phyloP scores from a whole-genome alignment of 2,888 invertebrate genomes.

The Perizoma affinitatum region DNA sequence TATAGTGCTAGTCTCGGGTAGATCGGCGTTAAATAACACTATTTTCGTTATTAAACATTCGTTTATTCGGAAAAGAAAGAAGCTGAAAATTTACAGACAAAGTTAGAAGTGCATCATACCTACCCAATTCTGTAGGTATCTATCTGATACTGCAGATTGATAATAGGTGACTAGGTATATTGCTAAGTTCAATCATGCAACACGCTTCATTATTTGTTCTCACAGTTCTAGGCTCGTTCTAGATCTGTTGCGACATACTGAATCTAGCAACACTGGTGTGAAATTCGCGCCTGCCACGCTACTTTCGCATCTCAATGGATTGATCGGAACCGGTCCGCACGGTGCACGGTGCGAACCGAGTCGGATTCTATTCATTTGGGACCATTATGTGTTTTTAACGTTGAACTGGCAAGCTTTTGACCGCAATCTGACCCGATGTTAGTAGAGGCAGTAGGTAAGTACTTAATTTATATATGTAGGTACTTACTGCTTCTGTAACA shows the following conservation, averaged over 20 bases:
- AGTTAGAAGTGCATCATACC: too few relatives aligned
- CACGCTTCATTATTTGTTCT: slow-evolving; percentile 62
- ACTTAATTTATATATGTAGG: too few relatives aligned
- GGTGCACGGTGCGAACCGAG: slow-evolving; percentile 25
- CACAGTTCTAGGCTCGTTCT: slow-evolving; percentile 64
- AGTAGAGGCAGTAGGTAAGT: too few relatives aligned
- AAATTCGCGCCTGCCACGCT: slow-evolving; percentile 72
- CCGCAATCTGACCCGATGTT: slow-evolving; percentile 13
- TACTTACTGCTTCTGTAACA: too few relatives aligned
- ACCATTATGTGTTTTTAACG: slow-evolving; percentile 17
- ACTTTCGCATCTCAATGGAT: slow-evolving; percentile 79
- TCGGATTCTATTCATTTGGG: slow-evolving; percentile 20
- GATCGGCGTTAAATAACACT: too few relatives aligned
- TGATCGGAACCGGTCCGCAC: slow-evolving; percentile 73
- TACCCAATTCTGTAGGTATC: too few relatives aligned
- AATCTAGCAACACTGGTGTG: slow-evolving; percentile 71
- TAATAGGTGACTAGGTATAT: too few relatives aligned
- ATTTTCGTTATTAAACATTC: too few relatives aligned
- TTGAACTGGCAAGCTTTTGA: slow-evolving; percentile 17
- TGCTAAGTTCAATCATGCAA: slow-evolving; percentile 49
- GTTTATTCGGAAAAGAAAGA: too few relatives aligned
- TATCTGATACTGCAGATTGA: too few relatives aligned
- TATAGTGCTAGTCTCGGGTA: too few relatives aligned
- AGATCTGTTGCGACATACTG: slow-evolving; percentile 48
- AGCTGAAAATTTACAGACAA: too few relatives aligned